Conservation (phyloP, 2,113 vertebrate species). For the Mustelus asterias region DNA sequence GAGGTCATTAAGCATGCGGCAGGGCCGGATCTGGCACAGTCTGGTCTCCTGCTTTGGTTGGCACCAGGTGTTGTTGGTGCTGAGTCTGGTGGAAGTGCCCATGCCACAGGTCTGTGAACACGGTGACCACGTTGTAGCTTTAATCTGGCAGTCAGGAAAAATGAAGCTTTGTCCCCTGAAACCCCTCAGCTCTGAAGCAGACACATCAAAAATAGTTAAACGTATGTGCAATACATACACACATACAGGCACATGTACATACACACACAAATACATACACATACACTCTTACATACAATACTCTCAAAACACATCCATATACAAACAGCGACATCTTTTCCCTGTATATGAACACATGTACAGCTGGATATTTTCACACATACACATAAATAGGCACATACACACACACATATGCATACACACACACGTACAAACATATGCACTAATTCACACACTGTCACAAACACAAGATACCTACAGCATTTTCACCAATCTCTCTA, state of each 20-base stretch:
- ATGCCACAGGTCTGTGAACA: slow-evolving; percentile 41
- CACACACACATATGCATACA: too few species aligned
- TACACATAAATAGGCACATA: too few species aligned
- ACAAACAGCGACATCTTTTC: background rate
- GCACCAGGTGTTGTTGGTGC: slow-evolving; percentile 21
- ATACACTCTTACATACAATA: background rate
- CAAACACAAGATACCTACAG: background rate
- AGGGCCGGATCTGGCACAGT: slow-evolving; percentile 40
- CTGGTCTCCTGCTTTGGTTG: slow-evolving; percentile 36
- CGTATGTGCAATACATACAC: background rate
- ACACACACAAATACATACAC: background rate
- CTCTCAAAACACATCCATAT: background rate
- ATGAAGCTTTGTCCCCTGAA: background rate
- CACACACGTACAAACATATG: too few species aligned
- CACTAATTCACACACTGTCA: background rate
- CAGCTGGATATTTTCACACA: background rate
- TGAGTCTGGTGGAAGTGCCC: slow-evolving; percentile 36
- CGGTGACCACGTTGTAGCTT: slow-evolving; percentile 36
- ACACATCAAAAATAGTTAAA: background rate
- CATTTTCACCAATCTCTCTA: background rate
- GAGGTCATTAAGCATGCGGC: background rate
- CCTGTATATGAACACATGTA: background rate
- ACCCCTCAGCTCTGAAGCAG: background rate
- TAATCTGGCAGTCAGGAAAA: background rate
- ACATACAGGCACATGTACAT: background rate